These are phyloP conservation scores for Propithecus perrieri DNA, from an alignment of 2,797 vertebrate genomes.

Conservation along the genomic window DNA sequence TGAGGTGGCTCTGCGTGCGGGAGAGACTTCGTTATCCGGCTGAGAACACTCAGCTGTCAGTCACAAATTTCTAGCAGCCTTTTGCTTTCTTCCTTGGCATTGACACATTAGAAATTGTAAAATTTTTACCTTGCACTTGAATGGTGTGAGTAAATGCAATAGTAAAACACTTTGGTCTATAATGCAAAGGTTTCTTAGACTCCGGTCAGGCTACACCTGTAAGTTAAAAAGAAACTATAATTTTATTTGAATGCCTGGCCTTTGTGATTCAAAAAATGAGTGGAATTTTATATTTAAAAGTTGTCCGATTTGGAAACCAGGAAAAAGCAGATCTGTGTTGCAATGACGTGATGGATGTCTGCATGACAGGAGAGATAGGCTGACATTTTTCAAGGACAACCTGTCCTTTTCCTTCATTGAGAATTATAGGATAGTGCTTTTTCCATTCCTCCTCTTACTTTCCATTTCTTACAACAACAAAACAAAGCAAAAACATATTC, in stretches of 20 bases:
- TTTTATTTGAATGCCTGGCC: neutral
- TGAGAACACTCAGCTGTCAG: neutral
- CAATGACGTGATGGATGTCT: neutral
- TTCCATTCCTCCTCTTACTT: neutral
- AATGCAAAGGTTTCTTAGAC: neutral
- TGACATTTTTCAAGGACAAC: neutral
- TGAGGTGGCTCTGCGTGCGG: neutral
- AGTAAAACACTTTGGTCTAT: neutral
- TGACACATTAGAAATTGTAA: conserved; percentile 38
- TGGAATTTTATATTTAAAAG: conserved; percentile 21
- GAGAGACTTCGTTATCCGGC: conserved; percentile 20
- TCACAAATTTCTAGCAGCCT: neutral
- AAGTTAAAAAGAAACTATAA: neutral
- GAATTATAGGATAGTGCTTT: neutral
- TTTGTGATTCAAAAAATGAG: conserved; percentile 28
- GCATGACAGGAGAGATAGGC: rapidly evolving
- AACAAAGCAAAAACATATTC: neutral
- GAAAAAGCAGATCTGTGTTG: neutral
- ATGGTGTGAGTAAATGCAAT: conserved; percentile 57
- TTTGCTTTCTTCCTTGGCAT: neutral
- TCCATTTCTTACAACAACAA: neutral
- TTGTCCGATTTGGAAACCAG: neutral
- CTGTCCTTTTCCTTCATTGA: neutral
- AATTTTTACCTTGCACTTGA: conserved; percentile 66
- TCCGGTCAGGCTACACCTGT: neutral